Base-by-base conservation (phyloP, 2,888 invertebrate species). In the Petrophora chlorosata region DNA sequence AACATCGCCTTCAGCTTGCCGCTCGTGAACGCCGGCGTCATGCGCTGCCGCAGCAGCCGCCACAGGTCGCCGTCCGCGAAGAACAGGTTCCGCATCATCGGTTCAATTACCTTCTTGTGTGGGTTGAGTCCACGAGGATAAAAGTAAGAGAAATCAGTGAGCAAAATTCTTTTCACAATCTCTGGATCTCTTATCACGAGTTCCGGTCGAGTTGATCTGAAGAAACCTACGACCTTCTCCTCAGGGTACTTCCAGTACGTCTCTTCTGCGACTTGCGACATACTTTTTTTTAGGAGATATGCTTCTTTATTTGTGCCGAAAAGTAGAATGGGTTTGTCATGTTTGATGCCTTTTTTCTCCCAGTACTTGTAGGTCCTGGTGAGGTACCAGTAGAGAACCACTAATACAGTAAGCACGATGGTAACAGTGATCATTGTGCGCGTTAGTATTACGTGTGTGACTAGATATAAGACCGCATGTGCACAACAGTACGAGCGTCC, bases 1-100 rank as follows among this genome's bases (percentile, higher is more conserved):
- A 84, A 83, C 85, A 85, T 85, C 14, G 77, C 80, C 33, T 71
- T 72, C 36, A 82, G 67, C 63, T 82, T 85, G 15, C 82, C 80
- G 35, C 74, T 76, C 4, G 80, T 76, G 59, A 85, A 85, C 1
- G 82, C 79, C 1, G 82, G 78, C 15, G 84, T 82, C 67, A 85
- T 74, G 36, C 82, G 73, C 63, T 82, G 79, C 5, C 85, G 70
- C 46, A 84, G 60, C 56, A 83, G 55, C 32, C 74, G 71, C 85
- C 85, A 85, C 29, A 77, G 36, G 51, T 83, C 82, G 0, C 83
- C 82, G 41, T 81, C 83, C 9, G 78, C 79, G 35, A 80, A 76
- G 41, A 84, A 83, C 32, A 84, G 38, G 50, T 82, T 84, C 0
- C 70, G 69, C 48, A 80, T 36, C 51, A 84, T 53, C 1, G 81